A percentile compares a stretch with the other conserved stretches of the same genome.
Conservation (phyloP, 2,113 vertebrate genomes). For the Corynorhinus townsendii region DNA sequence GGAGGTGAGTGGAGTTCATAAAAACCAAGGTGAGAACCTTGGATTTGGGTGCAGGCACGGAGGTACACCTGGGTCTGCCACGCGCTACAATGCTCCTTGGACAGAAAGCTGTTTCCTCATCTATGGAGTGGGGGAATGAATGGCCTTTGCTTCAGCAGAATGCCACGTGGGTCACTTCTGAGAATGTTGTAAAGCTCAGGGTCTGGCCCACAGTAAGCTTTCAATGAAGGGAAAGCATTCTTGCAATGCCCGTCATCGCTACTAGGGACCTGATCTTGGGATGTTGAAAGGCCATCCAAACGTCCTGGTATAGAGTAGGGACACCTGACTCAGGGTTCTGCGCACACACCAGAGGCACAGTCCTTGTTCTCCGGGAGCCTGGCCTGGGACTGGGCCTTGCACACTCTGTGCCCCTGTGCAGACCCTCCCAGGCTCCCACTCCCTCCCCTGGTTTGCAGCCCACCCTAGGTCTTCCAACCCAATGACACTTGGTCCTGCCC, state of each 20-base stretch:
- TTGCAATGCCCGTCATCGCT: no score
- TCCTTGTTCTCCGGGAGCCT: neutral
- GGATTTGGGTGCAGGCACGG: neutral
- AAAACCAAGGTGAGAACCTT: neutral
- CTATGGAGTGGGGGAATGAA: neutral
- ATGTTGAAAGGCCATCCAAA: neutral
- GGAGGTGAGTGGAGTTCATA: neutral
- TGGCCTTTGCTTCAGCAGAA: neutral
- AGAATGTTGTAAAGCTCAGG: neutral
- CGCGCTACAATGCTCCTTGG: no score
- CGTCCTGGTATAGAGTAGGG: no score
- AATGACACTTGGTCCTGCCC: no score
- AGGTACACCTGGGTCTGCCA: neutral
- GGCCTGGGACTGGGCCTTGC: neutral
- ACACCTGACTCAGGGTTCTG: no score
- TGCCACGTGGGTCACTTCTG: neutral
- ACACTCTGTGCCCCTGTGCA: no score
- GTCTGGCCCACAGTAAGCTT: neutral
- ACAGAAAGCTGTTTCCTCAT: neutral
- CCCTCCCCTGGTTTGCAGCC: neutral
- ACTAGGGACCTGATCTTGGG: neutral
- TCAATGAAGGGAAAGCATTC: neutral
- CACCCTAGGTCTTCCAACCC: neutral
- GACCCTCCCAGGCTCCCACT: neutral
- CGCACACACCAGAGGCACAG: no score